Percentiles rank a stretch among this genome's conserved stretches.
Conservation (phyloP, 2,888 invertebrate species). For the Caenorhabditis wallacei region DNA sequence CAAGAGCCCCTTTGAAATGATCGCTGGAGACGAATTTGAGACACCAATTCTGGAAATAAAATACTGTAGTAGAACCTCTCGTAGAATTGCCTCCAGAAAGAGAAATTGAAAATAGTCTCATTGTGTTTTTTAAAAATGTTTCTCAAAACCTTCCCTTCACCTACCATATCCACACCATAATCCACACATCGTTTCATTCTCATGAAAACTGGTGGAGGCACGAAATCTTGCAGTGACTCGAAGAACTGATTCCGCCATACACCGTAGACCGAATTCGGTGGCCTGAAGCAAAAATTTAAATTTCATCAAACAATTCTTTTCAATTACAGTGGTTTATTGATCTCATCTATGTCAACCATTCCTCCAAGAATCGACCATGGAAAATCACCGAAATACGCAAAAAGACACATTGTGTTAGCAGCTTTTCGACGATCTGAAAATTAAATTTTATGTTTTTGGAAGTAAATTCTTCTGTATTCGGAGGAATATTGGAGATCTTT, state of each 20-base stretch:
- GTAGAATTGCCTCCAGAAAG: no score
- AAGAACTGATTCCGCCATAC: conserved; percentile 46
- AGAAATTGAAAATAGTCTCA: no score
- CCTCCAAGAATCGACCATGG: conserved; percentile 50
- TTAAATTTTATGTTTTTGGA: neutral
- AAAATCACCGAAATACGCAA: conserved; percentile 33
- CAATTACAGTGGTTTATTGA: conserved; percentile 6
- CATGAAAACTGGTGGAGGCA: conserved; percentile 34
- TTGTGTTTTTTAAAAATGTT: no score
- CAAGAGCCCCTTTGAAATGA: conserved; percentile 37
- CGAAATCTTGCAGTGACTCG: conserved; percentile 18
- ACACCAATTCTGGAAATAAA: conserved; percentile 47
- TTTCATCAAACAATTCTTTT: neutral
- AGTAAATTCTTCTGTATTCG: neutral
- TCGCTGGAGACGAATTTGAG: conserved; percentile 11
- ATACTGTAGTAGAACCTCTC: neutral
- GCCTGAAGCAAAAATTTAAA: conserved; percentile 31
- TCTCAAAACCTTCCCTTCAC: no score
- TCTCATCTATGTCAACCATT: neutral
- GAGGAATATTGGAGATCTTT: neutral
- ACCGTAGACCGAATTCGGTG: conserved; percentile 18
- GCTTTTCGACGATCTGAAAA: conserved; percentile 39
- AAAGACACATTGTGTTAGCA: conserved; percentile 41
- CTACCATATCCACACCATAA: conserved; percentile 16
- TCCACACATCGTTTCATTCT: conserved; percentile 38